Conservation (phyloP, 2,113 vertebrate species). For the Serilophus lunatus region DNA sequence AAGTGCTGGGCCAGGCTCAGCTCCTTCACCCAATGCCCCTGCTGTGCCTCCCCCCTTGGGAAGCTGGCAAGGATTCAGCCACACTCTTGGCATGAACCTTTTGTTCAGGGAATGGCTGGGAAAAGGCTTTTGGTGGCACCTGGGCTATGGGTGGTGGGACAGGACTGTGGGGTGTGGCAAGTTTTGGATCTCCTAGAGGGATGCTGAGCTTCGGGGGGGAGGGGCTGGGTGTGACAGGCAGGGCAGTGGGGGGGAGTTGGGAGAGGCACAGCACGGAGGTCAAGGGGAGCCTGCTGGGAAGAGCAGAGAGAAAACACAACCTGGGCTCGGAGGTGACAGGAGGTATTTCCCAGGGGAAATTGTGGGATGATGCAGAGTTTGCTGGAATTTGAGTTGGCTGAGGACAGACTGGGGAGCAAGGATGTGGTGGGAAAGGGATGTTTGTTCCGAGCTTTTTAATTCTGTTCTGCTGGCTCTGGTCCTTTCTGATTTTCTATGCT, state of each 20-base stretch:
- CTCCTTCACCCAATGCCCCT: slow-evolving; percentile 8
- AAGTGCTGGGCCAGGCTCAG: background rate
- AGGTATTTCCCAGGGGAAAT: background rate
- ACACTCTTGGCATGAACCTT: background rate
- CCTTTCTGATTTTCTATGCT: background rate
- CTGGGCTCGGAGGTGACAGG: background rate
- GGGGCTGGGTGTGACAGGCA: background rate
- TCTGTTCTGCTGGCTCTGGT: background rate
- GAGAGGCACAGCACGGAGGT: background rate
- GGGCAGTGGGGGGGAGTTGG: background rate
- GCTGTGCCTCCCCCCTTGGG: background rate
- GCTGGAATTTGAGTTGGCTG: background rate
- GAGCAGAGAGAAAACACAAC: background rate
- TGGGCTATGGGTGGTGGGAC: fast-evolving
- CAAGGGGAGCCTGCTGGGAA: background rate
- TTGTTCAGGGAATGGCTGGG: background rate
- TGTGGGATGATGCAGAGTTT: background rate
- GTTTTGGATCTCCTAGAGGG: background rate
- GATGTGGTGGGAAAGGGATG: background rate
- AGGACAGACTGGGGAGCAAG: background rate
- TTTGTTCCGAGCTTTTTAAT: background rate
- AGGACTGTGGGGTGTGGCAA: background rate
- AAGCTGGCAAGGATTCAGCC: background rate
- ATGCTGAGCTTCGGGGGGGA: background rate
- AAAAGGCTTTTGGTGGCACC: background rate